Conservation (phyloP, 2,888 invertebrate species). For the Tinea semifulvella region DNA sequence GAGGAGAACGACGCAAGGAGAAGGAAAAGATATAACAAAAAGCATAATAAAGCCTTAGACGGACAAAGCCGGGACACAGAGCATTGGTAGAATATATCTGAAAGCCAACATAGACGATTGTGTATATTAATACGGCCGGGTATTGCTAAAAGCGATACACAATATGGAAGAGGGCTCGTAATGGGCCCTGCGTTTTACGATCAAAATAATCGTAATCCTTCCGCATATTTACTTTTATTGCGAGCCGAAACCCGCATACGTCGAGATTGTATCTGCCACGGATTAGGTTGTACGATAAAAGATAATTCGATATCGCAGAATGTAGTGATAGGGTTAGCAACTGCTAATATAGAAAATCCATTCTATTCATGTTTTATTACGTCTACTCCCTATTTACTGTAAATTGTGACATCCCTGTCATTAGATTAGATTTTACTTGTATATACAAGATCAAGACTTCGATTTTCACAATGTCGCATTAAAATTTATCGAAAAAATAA, state of each 20-base stretch:
- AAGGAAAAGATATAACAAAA: too few species aligned
- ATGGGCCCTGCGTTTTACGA: slow-evolving; percentile 15
- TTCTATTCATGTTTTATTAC: not conserved
- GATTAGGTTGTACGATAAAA: slow-evolving; percentile 18
- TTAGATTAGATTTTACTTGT: too few species aligned
- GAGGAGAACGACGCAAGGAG: too few species aligned
- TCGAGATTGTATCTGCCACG: slow-evolving; percentile 15
- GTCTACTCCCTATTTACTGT: too few species aligned
- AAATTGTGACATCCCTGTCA: too few species aligned
- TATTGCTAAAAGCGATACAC: slow-evolving; percentile 10
- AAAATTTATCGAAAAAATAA: too few species aligned
- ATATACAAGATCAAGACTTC: too few species aligned
- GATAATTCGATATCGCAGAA: slow-evolving; percentile 16
- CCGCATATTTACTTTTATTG: slow-evolving; percentile 16
- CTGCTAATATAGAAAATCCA: not conserved
- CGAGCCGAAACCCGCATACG: slow-evolving; percentile 15
- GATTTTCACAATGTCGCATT: too few species aligned
- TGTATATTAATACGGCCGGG: not conserved
- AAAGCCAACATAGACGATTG: slow-evolving; percentile 2
- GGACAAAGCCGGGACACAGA: too few species aligned
- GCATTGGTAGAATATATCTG: too few species aligned
- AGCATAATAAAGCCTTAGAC: too few species aligned
- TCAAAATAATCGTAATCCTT: slow-evolving; percentile 15
- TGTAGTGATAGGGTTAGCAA: not conserved
- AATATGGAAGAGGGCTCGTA: slow-evolving; percentile 12